Percentiles rank a stretch among this genome's conserved stretches.
Evolutionary conservation across 2,888 invertebrate genomes (phyloP).

Genomic region (Imbricaverruca yamaguchii): DNA sequence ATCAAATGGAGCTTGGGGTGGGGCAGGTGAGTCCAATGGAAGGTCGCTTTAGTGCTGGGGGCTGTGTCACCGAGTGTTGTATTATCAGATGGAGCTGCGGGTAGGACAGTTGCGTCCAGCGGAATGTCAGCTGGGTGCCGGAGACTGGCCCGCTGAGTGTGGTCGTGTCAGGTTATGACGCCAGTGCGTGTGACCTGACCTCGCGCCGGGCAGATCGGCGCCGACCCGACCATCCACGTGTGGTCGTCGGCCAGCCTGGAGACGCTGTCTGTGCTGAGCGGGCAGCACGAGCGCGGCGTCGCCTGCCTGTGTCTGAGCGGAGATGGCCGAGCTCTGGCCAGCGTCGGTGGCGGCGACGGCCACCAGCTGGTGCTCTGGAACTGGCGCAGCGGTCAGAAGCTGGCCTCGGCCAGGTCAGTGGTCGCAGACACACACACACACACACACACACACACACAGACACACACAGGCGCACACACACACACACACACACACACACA

Average conservation of each 20-base stretch:
- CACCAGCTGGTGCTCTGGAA: conserved; percentile 45
- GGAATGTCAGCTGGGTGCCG: no score
- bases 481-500: no score
- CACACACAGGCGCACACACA: no score
- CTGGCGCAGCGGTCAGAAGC: conserved; percentile 45
- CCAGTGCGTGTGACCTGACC: no score
- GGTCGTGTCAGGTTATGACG: background rate
- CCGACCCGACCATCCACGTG: conserved; percentile 42
- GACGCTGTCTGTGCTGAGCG: conserved; percentile 40
- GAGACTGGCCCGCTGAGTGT: background rate
- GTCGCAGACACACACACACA: no score
- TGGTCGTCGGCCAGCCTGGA: conserved; percentile 44
- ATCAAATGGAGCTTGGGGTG: no score
- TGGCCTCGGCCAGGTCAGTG: conserved; percentile 42
- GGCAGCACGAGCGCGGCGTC: conserved; percentile 38
- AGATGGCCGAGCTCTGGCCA: conserved; percentile 43
- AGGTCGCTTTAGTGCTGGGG: no score
- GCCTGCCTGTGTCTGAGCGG: conserved; percentile 37
- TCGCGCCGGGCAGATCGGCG: conserved; percentile 39
- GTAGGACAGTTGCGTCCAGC: no score
- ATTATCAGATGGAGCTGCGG: no score
- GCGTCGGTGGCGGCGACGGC: conserved; percentile 44
- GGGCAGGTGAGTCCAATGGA: no score
- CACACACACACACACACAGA: no score
- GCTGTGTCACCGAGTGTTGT: no score